Base-by-base conservation (phyloP, 1,140 invertebrate species). In the Aphis craccivora region DNA sequence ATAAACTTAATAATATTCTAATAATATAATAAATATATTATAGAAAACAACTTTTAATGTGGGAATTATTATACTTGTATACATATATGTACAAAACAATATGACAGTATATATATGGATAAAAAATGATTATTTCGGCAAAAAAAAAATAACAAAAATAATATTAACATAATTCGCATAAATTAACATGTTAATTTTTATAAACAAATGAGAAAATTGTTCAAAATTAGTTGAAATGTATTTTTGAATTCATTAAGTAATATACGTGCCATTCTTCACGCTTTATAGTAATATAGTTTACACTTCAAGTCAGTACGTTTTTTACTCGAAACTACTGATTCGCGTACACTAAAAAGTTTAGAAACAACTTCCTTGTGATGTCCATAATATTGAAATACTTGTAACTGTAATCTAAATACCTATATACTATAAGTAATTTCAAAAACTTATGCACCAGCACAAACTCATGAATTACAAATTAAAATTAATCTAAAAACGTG, bases 321-420 rank as follows among this genome's bases (percentile, higher is more conserved):
- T 88, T 35, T 30, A 88, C 30, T 48, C 45, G 2, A 86, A 88
- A 88, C n/a, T 88, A 88, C 86, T 51, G 30, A 20, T 48, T 22
- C 1, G 35, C 18, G 86, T 88, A 88, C 30, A n/a, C 86, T 51
- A n/a, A 51, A 51, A 20, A 88, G n/a, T 88, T 88, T n/a, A 89
- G 35, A 53, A 53, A 89, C 35, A 89, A 89, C n/a, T 88, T 88
- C 30, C 45, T 53, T 89, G 87, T 89, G 86, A 88, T 88, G 48
- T 89, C n/a, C 20, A 37, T 53, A 89, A 89, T 89, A 89, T 89
- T 89, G 22, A 53, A 89, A 89, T 35, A 89, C 48, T 22, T 89
- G n/a, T 53, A 53, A 89, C 48, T 30, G 30, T n/a, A n/a, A n/a
- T 76, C 60, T 23, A 35, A 89, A 53, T 89, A 37, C 18, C 43